Evolutionary conservation across 2,888 invertebrate species (phyloP), one percentile per base, ranked within the genome.

Genomic region (Trichogramma dendrolimi): DNA sequence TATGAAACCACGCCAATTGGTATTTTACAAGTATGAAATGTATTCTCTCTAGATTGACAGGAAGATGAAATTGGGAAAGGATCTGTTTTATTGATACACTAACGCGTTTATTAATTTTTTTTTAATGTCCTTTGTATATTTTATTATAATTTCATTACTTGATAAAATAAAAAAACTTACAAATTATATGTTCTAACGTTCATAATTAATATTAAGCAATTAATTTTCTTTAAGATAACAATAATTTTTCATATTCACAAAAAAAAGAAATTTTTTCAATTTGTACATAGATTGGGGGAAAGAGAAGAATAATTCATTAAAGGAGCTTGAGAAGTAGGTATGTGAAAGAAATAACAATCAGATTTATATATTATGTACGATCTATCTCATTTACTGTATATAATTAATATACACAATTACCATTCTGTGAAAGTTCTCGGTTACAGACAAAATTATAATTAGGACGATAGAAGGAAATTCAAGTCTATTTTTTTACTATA

Each of bases 341-440:
- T 14, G 50, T 48, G 49, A 55, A 58, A 62, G 61, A 58, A 62
- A 60, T 54, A 62, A 65, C 60, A 52, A 65, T 27, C 27, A 27
- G 27, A 49, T 57, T 43, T 55, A 61, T 60, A 47, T 62, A 65
- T 60, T 65, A 61, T 61, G 60, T 65, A 65, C 62, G 65, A 65
- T 62, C 65, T 65, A 65, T 65, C 62, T 65, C 62, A 65, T 65
- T 65, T 65, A 65, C 65, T 65, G 65, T 65, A 65, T 65, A 65
- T 65, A 65, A 65, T 65, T 61, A 65, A 60, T 62, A 65, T 65
- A 65, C 65, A 65, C 65, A 65, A 65, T 65, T 65, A 65, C 65
- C 65, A 65, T 61, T 65, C 65, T 65, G 65, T 62, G 62, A 65
- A 65, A 62, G 65, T 65, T 65, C 65, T 65, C 58, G 65, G 58